phyloP scores from a whole-genome alignment of 1,140 invertebrate species.

The Papilio aristodemus region DNA sequence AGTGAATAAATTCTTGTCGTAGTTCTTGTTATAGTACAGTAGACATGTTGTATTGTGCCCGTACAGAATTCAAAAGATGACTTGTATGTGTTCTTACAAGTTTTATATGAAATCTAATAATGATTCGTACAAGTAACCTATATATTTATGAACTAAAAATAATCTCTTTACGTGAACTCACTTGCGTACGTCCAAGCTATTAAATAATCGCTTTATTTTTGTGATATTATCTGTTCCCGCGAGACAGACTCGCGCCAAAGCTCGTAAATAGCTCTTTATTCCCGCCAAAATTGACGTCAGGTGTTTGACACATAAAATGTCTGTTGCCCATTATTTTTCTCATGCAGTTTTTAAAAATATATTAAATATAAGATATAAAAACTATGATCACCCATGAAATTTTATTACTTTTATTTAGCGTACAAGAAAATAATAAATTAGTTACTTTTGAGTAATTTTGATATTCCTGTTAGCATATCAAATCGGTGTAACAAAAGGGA shows the following conservation, averaged over 20 bases:
- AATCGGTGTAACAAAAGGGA: no score
- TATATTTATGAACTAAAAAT: not conserved
- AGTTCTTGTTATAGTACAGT: no score
- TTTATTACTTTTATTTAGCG: no score
- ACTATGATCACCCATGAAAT: no score
- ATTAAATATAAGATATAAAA: not conserved
- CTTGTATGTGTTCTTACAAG: no score
- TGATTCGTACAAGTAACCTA: not conserved
- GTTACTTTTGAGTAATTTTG: no score
- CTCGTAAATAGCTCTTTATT: slow-evolving; percentile 17
- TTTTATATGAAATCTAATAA: not conserved
- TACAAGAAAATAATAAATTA: no score
- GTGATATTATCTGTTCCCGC: slow-evolving; percentile 5
- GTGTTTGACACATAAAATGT: not conserved
- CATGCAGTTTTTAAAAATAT: not conserved
- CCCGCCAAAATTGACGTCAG: slow-evolving; percentile 12
- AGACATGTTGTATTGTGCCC: no score
- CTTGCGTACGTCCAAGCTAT: not conserved
- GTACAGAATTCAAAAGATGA: no score
- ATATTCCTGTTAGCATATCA: no score
- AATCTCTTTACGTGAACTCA: slow-evolving; percentile 7
- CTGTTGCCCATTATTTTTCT: not conserved
- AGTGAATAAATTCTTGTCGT: no score
- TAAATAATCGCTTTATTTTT: slow-evolving; percentile 16
- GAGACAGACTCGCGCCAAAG: slow-evolving; percentile 18